A percentile compares a stretch with the other conserved stretches of the same genome.
phyloP scores from a whole-genome alignment of 2,113 vertebrate genomes.

The Bubo bubo region DNA sequence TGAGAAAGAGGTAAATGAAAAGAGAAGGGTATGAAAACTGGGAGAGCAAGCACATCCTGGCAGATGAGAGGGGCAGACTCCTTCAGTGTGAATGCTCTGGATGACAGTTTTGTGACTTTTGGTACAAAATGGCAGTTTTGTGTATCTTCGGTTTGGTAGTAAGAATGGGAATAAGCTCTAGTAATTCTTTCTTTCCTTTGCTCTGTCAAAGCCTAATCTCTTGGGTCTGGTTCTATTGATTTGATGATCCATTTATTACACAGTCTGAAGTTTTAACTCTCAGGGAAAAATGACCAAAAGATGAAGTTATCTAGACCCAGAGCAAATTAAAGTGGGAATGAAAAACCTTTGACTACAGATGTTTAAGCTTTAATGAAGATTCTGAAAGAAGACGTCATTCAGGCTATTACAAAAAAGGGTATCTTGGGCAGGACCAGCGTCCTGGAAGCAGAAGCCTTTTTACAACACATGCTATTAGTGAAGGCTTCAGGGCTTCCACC shows the following conservation, averaged over 20 bases:
- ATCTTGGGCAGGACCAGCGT: neutral
- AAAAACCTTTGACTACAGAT: neutral
- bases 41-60: neutral
- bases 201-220: neutral
- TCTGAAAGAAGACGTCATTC: neutral
- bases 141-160: neutral
- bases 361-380: conserved; percentile 21
- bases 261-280: conserved; percentile 14
- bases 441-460: neutral
- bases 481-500: neutral
- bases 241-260: conserved; percentile 21
- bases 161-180: neutral
- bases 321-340: neutral
- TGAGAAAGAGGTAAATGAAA: neutral
- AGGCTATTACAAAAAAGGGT: neutral
- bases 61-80: neutral
- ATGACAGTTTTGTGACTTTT: neutral
- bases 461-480: neutral
- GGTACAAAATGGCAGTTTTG: neutral
- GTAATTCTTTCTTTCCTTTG: conserved; percentile 26
- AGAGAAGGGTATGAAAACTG: neutral
- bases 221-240: neutral
- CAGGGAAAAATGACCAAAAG: conserved; percentile 1
- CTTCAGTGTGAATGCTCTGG: neutral
- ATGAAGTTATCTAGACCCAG: neutral